Conservation (phyloP, 2,797 vertebrate species). For the Leontopithecus rosalia region DNA sequence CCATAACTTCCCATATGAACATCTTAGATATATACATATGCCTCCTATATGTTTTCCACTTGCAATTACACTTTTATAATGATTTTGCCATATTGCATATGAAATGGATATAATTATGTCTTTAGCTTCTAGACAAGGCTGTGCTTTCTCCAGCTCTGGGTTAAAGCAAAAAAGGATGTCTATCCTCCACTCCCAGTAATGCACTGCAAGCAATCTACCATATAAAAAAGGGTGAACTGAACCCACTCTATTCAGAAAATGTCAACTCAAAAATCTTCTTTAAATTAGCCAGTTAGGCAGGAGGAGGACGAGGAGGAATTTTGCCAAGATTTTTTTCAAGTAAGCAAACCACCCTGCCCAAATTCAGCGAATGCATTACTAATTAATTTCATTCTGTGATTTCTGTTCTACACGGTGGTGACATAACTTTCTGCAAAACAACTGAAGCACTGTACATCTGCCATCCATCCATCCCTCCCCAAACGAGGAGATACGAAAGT, state of each 20-base stretch:
- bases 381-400: neutral
- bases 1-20: neutral
- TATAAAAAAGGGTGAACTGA: neutral
- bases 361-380: neutral
- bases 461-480: neutral
- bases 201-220: neutral
- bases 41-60: neutral
- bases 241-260: neutral
- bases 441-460: neutral
- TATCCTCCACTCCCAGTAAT: neutral
- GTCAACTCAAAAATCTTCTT: neutral
- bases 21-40: neutral
- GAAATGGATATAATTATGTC: neutral
- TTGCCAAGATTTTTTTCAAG: slow-evolving; percentile 24
- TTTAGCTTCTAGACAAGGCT: neutral
- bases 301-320: neutral
- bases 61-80: neutral
- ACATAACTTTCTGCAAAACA: too few species aligned
- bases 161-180: neutral
- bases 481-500: neutral
- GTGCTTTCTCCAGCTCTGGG: neutral
- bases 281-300: slow-evolving; percentile 4
- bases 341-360: neutral
- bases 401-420: neutral
- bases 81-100: neutral